phyloP scores from a whole-genome alignment of 2,797 vertebrate species.

The Scolopax bukidnonensis region DNA sequence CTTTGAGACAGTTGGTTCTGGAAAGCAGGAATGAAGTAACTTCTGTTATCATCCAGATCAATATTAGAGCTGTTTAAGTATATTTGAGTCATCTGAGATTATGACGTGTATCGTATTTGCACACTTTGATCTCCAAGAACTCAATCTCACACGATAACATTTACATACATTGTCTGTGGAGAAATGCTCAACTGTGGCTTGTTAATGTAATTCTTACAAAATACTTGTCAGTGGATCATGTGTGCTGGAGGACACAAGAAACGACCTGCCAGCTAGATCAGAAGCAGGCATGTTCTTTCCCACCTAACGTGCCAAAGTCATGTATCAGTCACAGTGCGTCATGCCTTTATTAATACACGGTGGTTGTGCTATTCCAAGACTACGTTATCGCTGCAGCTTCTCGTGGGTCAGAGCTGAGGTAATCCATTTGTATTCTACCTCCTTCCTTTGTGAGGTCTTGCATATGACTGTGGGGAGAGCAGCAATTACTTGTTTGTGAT shows the following conservation, averaged over 20 bases:
- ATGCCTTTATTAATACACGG: not conserved
- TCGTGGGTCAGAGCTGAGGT: not conserved
- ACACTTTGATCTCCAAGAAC: not conserved
- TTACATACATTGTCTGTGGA: not conserved
- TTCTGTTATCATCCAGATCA: not conserved
- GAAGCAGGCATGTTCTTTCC: slow-evolving; percentile 5
- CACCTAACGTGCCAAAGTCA: not conserved
- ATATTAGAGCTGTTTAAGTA: not conserved
- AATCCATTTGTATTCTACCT: not conserved
- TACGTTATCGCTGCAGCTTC: accelerated
- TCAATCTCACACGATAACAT: accelerated
- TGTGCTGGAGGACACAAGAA: not conserved
- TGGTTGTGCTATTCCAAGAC: not conserved
- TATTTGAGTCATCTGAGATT: not conserved
- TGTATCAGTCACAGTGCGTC: not conserved
- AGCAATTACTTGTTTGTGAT: not conserved
- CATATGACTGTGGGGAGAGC: not conserved
- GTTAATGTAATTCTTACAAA: not conserved
- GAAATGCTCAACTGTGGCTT: not conserved
- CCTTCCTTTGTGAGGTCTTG: accelerated
- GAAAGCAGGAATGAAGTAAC: not conserved
- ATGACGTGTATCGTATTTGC: accelerated
- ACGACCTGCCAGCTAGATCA: not conserved
- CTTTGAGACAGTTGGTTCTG: not conserved
- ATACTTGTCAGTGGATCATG: not conserved